Evolutionary conservation across 2,113 vertebrate species (phyloP).

Genomic region (Capreolus pygargus): DNA sequence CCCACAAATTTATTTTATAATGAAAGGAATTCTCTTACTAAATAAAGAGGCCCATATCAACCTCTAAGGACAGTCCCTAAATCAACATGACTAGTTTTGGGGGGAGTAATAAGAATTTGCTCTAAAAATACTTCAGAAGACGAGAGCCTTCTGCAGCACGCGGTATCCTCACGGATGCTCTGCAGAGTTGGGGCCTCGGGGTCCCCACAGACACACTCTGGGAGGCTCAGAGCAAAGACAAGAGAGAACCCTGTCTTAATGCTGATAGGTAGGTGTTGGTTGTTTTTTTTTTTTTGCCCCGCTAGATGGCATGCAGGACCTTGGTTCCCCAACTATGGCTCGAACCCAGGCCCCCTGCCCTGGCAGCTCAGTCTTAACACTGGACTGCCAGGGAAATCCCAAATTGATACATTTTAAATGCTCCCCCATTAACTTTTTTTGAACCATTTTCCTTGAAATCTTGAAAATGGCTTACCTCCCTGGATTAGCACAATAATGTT

Average conservation of each 20-base stretch:
- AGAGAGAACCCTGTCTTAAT: constrained; percentile 59
- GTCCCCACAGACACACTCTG: background rate
- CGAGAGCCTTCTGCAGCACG: constrained; percentile 66
- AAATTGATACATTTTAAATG: constrained; percentile 56
- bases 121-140: constrained; percentile 70
- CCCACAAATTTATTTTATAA: background rate
- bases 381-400: background rate
- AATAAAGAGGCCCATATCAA: background rate
- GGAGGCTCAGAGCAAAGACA: constrained; percentile 60
- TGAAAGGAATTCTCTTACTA: background rate
- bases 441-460: constrained; percentile 71
- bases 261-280: constrained; percentile 2
- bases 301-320: background rate
- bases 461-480: constrained; percentile 68
- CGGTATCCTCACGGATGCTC: constrained; percentile 61
- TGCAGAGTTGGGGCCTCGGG: constrained; percentile 57
- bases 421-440: constrained; percentile 61
- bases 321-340: background rate
- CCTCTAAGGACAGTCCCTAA: constrained; percentile 54
- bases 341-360: background rate
- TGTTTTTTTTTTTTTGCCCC: background rate
- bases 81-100: constrained; percentile 55
- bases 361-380: background rate
- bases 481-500: constrained; percentile 67
- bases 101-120: constrained; percentile 41